A percentile compares a stretch with the other conserved stretches of the same genome.
These are phyloP conservation scores for Caenorhabditis sp. DNA, from an alignment of 2,888 invertebrate species.

Conservation along the genomic window DNA sequence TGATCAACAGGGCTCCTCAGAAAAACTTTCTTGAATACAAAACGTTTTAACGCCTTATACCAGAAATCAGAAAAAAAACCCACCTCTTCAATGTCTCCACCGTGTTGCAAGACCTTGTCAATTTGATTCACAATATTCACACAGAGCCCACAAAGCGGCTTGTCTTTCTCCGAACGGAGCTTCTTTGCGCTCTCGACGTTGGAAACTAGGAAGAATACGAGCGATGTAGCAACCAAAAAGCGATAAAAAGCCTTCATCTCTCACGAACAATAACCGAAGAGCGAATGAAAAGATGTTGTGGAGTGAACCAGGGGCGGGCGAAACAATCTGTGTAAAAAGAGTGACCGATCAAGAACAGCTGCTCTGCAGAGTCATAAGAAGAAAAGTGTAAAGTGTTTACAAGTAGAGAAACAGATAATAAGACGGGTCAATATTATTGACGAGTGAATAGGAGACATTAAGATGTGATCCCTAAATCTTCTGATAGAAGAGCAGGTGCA, in stretches of 20 bases:
- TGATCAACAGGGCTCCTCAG: no score
- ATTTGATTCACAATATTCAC: slow-evolving; percentile 64
- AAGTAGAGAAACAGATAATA: slow-evolving; percentile 7
- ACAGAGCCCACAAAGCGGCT: slow-evolving; percentile 62
- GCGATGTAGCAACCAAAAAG: background rate
- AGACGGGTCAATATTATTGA: background rate
- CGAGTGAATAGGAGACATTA: background rate
- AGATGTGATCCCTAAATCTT: no score
- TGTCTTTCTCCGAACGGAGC: slow-evolving; percentile 19
- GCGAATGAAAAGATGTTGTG: background rate
- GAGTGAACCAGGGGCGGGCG: background rate
- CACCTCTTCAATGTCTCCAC: slow-evolving; percentile 62
- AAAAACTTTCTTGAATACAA: no score
- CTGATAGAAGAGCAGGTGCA: no score
- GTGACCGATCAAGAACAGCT: slow-evolving; percentile 33
- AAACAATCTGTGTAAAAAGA: slow-evolving; percentile 36
- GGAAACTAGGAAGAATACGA: slow-evolving; percentile 5
- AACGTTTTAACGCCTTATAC: no score
- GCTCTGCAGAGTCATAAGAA: slow-evolving; percentile 12
- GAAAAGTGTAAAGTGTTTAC: slow-evolving; percentile 40
- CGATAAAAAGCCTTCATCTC: slow-evolving; percentile 14
- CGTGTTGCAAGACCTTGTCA: slow-evolving; percentile 56
- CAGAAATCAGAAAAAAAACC: no score
- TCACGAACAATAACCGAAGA: background rate
- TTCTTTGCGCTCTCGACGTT: slow-evolving; percentile 30